Conservation (phyloP, 1,140 invertebrate genomes). For the Hylaeus anthracinus region DNA sequence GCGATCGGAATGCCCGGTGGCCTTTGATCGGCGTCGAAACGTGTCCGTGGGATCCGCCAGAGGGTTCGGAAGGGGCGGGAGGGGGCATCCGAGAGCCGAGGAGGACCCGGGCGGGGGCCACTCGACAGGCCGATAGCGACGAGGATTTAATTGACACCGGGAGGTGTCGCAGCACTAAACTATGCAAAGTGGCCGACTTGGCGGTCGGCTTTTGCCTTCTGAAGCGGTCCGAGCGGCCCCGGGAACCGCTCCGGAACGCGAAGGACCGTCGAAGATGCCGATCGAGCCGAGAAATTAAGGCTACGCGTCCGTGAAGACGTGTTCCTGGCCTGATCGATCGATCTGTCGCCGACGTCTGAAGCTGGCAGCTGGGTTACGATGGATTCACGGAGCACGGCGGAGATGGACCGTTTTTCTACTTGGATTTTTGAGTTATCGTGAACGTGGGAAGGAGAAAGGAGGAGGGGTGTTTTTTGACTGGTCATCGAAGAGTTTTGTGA, state of each 20-base stretch:
- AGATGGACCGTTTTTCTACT: background rate
- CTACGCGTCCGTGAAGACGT: conserved; percentile 11
- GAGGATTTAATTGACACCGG: conserved; percentile 73
- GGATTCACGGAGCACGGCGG: background rate
- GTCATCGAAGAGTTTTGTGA: background rate
- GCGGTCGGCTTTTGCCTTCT: conserved; percentile 54
- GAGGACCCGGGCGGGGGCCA: conserved; percentile 34
- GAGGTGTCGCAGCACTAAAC: conserved; percentile 77
- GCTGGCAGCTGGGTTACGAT: background rate
- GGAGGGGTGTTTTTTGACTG: background rate
- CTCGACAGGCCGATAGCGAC: conserved; percentile 57
- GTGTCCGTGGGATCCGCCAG: conserved; percentile 11
- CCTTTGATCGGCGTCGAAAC: conserved; percentile 62
- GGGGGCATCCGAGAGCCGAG: conserved; percentile 34
- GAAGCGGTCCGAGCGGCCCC: conserved; percentile 13
- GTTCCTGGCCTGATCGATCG: conserved; percentile 35
- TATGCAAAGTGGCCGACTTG: conserved; percentile 72
- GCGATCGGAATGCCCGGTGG: conserved; percentile 60
- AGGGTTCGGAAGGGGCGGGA: background rate
- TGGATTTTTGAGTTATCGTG: background rate
- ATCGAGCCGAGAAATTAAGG: conserved; percentile 40
- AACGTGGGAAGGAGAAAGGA: background rate
- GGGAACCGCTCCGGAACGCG: conserved; percentile 19
- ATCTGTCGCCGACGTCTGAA: conserved; percentile 12
- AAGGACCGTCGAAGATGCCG: conserved; percentile 24